Base-by-base conservation (phyloP, 2,113 vertebrate species). In the Eulemur macaco region DNA sequence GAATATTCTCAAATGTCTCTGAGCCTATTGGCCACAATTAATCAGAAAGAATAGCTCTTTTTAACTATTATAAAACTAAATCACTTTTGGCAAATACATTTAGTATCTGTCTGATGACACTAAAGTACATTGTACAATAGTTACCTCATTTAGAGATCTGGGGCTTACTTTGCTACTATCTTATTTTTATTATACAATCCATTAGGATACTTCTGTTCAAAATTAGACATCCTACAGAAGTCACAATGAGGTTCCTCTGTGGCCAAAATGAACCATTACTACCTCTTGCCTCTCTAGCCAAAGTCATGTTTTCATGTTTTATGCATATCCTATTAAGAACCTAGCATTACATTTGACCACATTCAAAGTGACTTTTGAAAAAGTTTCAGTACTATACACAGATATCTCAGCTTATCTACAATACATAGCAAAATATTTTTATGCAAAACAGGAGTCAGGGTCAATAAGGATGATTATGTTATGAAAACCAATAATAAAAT, bases 1-100 rank as follows among this genome's bases (percentile, higher is more conserved):
- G 37, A 94, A 91, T n/a, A 94, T 86, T 92, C 60, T 86, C 66
- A 94, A 92, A 94, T 64, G 37, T 58, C 71, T 45, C 31, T 85
- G 31, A 94, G 31, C 31, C 77, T 87, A 6, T 21, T 64, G 42
- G 39, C 37, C 77, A 83, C 20, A 27, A 52, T 31, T 60, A 93
- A 56, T 64, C 85, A 92, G 54, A 93, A 94, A 89, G 12, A 95
- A 87, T 0, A 86, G 58, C 31, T 83, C 14, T 34, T 56, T 82
- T 50, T 69, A 89, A 87, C 13, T 84, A 54, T 74, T 8, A 94
- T 14, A 84, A 81, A 95, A 82, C 39, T 29, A 86, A 90, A 54
- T 60, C 8, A 29, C 21, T 91, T 94, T 27, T 90, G 68, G 42
- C 23, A 96, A 91, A 54, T 29, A 68, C 20, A 15, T 90, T 86